phyloP scores from a whole-genome alignment of 1,140 invertebrate species.

The Atta texana region DNA sequence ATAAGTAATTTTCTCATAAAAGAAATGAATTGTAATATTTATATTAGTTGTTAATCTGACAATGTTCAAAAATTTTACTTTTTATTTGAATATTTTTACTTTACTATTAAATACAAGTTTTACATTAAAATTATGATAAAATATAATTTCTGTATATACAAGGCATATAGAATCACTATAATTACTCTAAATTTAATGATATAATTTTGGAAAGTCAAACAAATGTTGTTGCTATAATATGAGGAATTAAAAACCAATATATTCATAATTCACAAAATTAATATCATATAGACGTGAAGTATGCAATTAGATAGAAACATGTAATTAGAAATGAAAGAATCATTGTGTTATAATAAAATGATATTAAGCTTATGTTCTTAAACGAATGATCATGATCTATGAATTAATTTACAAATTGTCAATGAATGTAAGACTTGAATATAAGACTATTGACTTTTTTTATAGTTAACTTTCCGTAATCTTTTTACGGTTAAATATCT shows the following conservation, averaged over 20 bases:
- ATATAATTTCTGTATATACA: background rate
- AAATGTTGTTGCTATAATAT: background rate
- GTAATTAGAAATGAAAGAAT: background rate
- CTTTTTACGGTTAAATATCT: background rate
- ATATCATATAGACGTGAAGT: background rate
- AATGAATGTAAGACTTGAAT: background rate
- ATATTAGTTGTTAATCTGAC: background rate
- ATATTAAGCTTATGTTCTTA: background rate
- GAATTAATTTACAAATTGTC: background rate
- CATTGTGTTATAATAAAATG: background rate
- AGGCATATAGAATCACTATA: background rate
- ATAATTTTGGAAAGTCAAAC: background rate
- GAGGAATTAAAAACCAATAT: background rate
- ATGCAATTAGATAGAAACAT: constrained; percentile 22
- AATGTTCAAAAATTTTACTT: background rate
- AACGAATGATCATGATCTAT: background rate
- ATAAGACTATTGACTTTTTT: background rate
- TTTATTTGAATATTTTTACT: background rate
- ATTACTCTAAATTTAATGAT: constrained; percentile 29
- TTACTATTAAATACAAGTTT: constrained; percentile 4
- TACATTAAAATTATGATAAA: too few relatives aligned
- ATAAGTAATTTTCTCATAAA: background rate
- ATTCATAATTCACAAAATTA: background rate
- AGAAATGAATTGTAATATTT: background rate
- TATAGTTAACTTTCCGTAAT: background rate